Conservation (phyloP, 2,797 vertebrate genomes). For the Acanthis flammea region DNA sequence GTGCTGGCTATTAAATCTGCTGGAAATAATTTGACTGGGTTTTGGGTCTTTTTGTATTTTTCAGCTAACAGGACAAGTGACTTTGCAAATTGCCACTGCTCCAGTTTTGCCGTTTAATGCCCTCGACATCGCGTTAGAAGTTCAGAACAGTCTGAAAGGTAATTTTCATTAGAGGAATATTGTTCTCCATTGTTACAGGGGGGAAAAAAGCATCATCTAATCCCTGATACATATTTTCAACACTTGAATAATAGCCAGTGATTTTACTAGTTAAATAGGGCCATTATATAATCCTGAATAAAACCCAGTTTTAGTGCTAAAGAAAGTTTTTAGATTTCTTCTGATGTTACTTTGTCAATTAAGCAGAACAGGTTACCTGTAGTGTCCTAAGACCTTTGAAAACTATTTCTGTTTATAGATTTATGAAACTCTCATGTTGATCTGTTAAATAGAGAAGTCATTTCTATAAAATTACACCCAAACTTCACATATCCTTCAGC, state of each 20-base stretch:
- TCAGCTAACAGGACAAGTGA: constrained; percentile 90
- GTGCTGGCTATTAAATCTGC: background rate
- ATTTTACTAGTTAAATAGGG: background rate
- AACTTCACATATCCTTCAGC: background rate
- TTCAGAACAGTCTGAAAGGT: constrained; percentile 94
- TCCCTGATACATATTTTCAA: background rate
- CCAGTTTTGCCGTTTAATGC: constrained; percentile 92
- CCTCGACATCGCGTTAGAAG: constrained; percentile 89
- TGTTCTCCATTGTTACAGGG: background rate
- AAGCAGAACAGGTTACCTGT: background rate
- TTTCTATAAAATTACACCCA: background rate
- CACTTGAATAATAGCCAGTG: background rate
- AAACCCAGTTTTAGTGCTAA: constrained; percentile 7
- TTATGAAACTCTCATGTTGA: background rate
- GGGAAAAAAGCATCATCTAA: background rate
- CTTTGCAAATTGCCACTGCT: constrained; percentile 85
- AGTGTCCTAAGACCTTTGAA: background rate
- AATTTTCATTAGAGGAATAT: constrained; percentile 56
- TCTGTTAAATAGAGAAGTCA: background rate
- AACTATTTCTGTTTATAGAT: background rate
- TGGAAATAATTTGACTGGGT: constrained; percentile 37
- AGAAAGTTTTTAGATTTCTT: constrained; percentile 26
- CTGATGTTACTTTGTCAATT: constrained; percentile 31
- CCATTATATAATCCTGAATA: background rate
- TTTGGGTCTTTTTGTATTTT: constrained; percentile 52